Base-by-base conservation (phyloP, 2,797 vertebrate species). In the Picus viridis region DNA sequence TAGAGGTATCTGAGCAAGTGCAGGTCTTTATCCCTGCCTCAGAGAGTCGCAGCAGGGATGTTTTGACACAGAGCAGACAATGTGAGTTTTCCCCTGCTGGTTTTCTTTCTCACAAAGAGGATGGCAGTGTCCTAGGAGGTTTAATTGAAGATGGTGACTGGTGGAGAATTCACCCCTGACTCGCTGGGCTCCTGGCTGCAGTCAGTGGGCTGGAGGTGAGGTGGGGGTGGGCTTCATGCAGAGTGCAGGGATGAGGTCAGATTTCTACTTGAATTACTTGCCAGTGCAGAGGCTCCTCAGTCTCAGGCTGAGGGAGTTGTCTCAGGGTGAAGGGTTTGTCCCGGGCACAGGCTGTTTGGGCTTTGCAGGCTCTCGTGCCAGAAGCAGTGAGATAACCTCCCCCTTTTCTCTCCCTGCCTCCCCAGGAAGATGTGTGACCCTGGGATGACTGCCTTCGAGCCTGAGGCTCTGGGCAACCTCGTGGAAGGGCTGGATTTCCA, bases 401-500 rank as follows among this genome's bases (percentile, higher is more conserved):
- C 34, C 62, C 26, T 63, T 96, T 81, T 94, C 36, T 13, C 56
- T 87, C 59, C 9, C 12, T 1, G 4, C 45, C 73, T 94, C 88
- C 70, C 45, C 94, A 99, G 99, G 97, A 99, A 99, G 94, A 99
- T 99, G 99, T 99, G 99, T 22, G 99, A 99, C 86, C 99, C 99
- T 4, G 99, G 99, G 7, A 99, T 99, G 97, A 99, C 99, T 1
- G 99, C 99, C 6, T 99, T 99, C 1, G 99, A 99, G 93, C 99
- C 99, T 0, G 99, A 99, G 96, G 99, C 99, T 49, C 96, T 99
- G 96, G 99, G 99, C 34, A 99, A 99, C 93, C 98, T 99, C 16
- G 99, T 99, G 10, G 99, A 99, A 97, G 99, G 99, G 49, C 97
- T 99, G 86, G 99, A 99, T 97, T 99, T 99, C 95, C 99, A 99